Conservation (phyloP, 2,113 vertebrate species). For the Cyprinodon variegatus region DNA sequence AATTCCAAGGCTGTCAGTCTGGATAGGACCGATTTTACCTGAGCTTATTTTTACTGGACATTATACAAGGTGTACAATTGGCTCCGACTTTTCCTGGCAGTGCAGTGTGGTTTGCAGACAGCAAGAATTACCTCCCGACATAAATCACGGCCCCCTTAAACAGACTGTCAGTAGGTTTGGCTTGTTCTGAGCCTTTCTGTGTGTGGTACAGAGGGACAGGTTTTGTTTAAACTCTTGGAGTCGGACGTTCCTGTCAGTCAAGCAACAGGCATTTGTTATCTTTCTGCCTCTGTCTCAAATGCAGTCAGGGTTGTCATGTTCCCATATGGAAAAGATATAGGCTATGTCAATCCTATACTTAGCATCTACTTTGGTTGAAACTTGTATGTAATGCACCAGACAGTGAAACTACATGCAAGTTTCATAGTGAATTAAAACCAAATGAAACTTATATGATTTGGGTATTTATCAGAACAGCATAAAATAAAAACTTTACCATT, state of each 20-base stretch:
- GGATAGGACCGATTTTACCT: conserved; percentile 22
- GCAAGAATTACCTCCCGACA: conserved; percentile 23
- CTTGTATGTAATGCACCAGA: no score
- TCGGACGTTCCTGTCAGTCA: background rate
- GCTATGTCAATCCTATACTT: no score
- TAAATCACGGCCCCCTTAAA: conserved; percentile 15
- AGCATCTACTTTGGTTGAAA: no score
- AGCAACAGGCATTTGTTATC: background rate
- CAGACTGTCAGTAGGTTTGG: background rate
- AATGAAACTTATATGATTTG: no score
- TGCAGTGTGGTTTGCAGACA: background rate
- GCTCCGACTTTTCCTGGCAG: conserved; percentile 21
- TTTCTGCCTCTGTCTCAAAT: background rate
- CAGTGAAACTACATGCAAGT: no score
- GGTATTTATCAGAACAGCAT: no score
- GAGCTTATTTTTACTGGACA: conserved; percentile 36
- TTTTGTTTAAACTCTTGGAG: background rate
- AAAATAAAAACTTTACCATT: no score
- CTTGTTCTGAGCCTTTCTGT: background rate
- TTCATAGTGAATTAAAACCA: no score
- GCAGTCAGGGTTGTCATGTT: background rate
- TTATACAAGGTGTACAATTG: conserved; percentile 17
- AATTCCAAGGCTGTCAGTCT: conserved; percentile 37
- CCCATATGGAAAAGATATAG: no score
- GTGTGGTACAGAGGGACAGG: background rate